phyloP scores from a whole-genome alignment of 2,888 invertebrate genomes.

The Antitype chi region DNA sequence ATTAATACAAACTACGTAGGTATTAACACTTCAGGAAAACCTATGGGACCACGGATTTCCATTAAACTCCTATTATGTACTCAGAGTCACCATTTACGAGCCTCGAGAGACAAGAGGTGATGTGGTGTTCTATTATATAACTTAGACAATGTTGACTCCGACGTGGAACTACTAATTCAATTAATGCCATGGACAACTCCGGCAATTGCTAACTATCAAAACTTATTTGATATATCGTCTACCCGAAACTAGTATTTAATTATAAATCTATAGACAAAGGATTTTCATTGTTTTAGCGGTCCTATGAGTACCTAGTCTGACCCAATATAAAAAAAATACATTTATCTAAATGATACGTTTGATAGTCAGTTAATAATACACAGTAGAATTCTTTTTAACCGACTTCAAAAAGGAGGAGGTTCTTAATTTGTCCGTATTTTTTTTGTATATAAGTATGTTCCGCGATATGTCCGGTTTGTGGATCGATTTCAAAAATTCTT shows the following conservation, averaged over 20 bases:
- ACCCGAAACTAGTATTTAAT: neutral
- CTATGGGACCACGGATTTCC: slow-evolving; percentile 8
- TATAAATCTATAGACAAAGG: slow-evolving; percentile 10
- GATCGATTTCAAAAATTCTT: too few relatives aligned
- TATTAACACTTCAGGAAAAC: slow-evolving; percentile 31
- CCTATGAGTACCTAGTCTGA: neutral
- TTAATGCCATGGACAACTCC: slow-evolving; percentile 33
- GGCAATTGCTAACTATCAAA: slow-evolving; percentile 23
- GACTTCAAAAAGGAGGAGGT: too few relatives aligned
- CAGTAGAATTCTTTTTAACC: neutral
- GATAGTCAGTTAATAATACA: neutral
- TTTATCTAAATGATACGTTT: neutral
- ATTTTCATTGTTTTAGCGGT: slow-evolving; percentile 2
- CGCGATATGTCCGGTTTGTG: too few relatives aligned
- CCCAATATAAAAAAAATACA: neutral
- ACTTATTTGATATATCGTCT: slow-evolving; percentile 44
- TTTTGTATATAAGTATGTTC: too few relatives aligned
- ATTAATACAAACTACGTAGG: slow-evolving; percentile 14
- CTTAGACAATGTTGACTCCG: slow-evolving; percentile 13
- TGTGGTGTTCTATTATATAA: slow-evolving; percentile 47
- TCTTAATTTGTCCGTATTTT: too few relatives aligned
- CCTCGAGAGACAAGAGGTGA: slow-evolving; percentile 44
- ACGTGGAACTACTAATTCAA: slow-evolving; percentile 54
- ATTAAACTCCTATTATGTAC: slow-evolving; percentile 37
- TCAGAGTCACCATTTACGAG: slow-evolving; percentile 42